Base-by-base conservation (phyloP, 2,113 vertebrate genomes). In the Nothocercus nigrocapillus region DNA sequence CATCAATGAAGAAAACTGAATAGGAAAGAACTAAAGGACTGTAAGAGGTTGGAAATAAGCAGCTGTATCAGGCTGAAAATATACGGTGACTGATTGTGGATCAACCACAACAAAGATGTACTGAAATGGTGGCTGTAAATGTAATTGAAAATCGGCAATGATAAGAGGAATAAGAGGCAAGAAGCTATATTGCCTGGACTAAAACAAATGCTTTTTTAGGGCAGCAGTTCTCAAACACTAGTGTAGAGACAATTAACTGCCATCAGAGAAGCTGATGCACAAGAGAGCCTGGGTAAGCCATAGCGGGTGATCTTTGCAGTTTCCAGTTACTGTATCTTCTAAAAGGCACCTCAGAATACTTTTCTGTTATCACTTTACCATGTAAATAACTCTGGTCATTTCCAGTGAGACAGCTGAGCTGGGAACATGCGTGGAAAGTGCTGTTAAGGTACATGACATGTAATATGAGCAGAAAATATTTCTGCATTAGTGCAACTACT, bases 231-330 rank as follows among this genome's bases (percentile, higher is more conserved):
- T 58, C 1, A 3, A 73, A 62, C 16, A 42, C 5, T 24, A 25
- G 3, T 2, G 13, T 72, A 34, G 17, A 0, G 0, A 45, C 34
- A 67, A 24, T 13, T 79, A 53, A 25, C 62, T 54, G 53, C 28
- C 53, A 36, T 5, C 1, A 5, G 2, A 13, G 16, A 58, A 90
- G 5, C 17, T 86, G 36, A 8, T 63, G 53, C 28, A 30, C 4
- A 19, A 36, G 44, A 36, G 19, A 51, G 1, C 1, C 22, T 59
- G 74, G 25, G 45, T 9, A 32, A 0, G 0, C 1, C 0, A 0
- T 9, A 0, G 4, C 38, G 8, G 1, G 5, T 47, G 10, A 49
- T 15, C 30, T 82, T 25, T 61, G n/a, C 11, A 72, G 4, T 70
- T 87, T 89, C 32, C 75, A n/a, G 27, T 15, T 64, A 21, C 16